phyloP scores from a whole-genome alignment of 2,888 invertebrate species.

The Trichopria drosophilae region DNA sequence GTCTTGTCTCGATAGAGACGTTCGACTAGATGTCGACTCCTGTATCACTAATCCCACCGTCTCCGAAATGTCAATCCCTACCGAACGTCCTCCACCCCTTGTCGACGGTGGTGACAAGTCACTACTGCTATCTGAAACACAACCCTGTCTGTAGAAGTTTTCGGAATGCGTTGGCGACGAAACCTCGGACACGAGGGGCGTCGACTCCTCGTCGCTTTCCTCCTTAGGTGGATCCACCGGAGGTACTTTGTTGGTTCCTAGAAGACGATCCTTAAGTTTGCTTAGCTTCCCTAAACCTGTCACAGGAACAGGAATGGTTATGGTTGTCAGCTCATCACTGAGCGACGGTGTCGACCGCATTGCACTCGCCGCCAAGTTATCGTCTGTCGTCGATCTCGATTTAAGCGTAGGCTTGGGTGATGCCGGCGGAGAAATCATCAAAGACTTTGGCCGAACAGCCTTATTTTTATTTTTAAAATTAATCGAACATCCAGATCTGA shows the following conservation, averaged over 20 bases:
- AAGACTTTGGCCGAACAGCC: slow-evolving; percentile 42
- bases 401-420: slow-evolving; percentile 50
- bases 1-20: slow-evolving; percentile 41
- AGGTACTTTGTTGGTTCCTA: slow-evolving; percentile 27
- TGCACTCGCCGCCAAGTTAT: slow-evolving; percentile 32
- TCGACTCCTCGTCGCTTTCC: slow-evolving; percentile 69
- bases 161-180: slow-evolving; percentile 52
- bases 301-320: slow-evolving; percentile 39
- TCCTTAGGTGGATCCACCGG: slow-evolving; percentile 28
- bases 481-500: slow-evolving; percentile 44
- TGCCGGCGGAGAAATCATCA: slow-evolving; percentile 49
- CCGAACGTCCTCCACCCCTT: slow-evolving; percentile 21
- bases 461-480: slow-evolving; percentile 17
- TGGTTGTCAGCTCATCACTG: slow-evolving; percentile 39
- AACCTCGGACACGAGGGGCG: slow-evolving; percentile 66
- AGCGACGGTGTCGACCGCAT: slow-evolving; percentile 28
- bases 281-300: slow-evolving; percentile 42
- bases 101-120: slow-evolving; percentile 42
- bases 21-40: slow-evolving; percentile 35
- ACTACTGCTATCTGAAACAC: slow-evolving; percentile 40
- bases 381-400: slow-evolving; percentile 51
- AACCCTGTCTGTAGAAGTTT: slow-evolving; percentile 28
- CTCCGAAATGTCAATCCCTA: slow-evolving; percentile 40
- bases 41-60: slow-evolving; percentile 41
- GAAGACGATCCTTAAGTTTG: slow-evolving; percentile 44